Base-by-base conservation (phyloP, 1,140 invertebrate species). In the Drosophila lini region DNA sequence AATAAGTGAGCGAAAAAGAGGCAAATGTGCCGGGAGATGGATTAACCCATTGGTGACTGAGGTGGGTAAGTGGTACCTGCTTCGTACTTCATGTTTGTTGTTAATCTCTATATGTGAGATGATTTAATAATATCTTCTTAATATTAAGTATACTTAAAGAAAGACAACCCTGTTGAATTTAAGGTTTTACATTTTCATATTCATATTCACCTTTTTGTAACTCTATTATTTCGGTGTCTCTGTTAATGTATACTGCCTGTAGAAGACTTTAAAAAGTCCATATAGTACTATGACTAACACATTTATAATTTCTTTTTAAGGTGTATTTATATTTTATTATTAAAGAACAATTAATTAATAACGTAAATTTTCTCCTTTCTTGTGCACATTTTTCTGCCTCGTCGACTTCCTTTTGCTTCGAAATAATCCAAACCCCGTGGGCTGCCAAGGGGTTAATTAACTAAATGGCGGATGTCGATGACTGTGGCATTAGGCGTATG, bases 381-480 rank as follows among this genome's bases (percentile, higher is more conserved):
- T 42, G 5, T 19, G 1, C 0, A 3, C 7, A 1, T 22, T 13
- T 3, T 45, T 25, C 15, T 9, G 5, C 13, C 3, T 15, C n/a
- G 0, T 19, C 4, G 9, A 3, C 10, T 19, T 36, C 8, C 32
- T 0, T n/a, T 57, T 22, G 3, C 10, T 10, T 11, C 3, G 6
- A 7, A 31, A 4, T 31, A 9, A 42, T 16, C 38, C 1, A 3
- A 7, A 15, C 1, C 47, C 58, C 62, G 0, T 7, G n/a, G 31
- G 58, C 8, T 50, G 2, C 0, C 36, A 40, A 45, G 61, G 78
- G 79, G 82, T 79, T 85, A 88, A 85, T 28, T 67, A 67, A 77
- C 74, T 86, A 80, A 86, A 86, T 86, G 83, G 83, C 83, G 83
- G 83, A 86, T 86, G 83, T 86, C 83, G 83, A 86, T 86, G 83